A percentile compares a stretch with the other conserved stretches of the same genome.
phyloP scores from a whole-genome alignment of 1,140 invertebrate genomes.

The Melitaea cinxia region DNA sequence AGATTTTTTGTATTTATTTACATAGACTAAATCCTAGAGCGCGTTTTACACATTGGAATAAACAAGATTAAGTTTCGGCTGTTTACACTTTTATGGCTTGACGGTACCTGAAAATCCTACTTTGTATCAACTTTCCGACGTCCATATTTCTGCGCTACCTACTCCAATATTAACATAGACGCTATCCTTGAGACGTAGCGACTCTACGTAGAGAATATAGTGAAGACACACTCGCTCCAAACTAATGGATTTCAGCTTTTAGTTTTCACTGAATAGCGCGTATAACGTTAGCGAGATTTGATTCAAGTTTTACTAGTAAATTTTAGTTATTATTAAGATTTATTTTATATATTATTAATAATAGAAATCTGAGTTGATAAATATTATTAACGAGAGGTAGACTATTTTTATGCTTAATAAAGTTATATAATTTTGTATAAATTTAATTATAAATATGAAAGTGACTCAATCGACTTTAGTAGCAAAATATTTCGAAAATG shows the following conservation, averaged over 20 bases:
- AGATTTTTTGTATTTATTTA: too few species aligned
- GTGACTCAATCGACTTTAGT: too few species aligned
- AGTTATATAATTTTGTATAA: too few species aligned
- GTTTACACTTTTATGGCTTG: conserved; percentile 19
- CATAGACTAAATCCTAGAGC: not conserved
- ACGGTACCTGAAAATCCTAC: conserved; percentile 73
- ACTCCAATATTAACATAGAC: conserved; percentile 41
- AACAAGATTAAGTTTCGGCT: not conserved
- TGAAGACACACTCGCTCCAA: conserved; percentile 13
- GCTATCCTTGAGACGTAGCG: conserved; percentile 37
- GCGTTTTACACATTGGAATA: not conserved
- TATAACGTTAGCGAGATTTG: not conserved
- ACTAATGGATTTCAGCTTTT: conserved; percentile 27
- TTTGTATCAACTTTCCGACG: conserved; percentile 74
- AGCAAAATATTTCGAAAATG: too few species aligned
- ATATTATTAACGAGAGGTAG: too few species aligned
- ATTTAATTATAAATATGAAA: too few species aligned
- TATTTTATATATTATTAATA: not conserved
- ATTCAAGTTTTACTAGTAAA: not conserved
- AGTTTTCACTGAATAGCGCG: conserved; percentile 7
- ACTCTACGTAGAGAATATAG: conserved; percentile 30
- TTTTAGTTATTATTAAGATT: not conserved
- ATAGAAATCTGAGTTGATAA: too few species aligned
- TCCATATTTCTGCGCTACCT: conserved; percentile 69
- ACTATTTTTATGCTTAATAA: too few species aligned